Evolutionary conservation across 2,888 invertebrate species (phyloP), one percentile per base, ranked within the genome.

Genomic region (Coenonympha arcania): DNA sequence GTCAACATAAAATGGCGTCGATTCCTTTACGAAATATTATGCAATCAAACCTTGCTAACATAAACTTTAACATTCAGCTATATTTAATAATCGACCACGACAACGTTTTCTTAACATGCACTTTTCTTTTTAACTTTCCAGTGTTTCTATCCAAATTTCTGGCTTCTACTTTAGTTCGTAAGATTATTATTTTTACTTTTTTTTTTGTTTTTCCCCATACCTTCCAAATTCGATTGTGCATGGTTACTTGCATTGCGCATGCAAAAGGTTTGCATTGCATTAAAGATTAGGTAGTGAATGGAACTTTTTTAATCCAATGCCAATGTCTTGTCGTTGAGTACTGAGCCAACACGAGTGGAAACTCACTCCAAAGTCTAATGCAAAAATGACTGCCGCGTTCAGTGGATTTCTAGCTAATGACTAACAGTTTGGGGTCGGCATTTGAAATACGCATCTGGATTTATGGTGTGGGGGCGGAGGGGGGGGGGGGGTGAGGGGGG

Each of bases 161-260:
- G 86, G 81, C 87, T 71, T 84, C 84, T 62, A 76, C 85, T 70
- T 78, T 87, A 84, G 83, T 85, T 83, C 87, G 87, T 87, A 87
- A 85, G 87, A 83, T 60, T 69, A 66, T 70, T 76, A 22, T 77
- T 72, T 69, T 69, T 72, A 69, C 68, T 58, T 55, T 50, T 50
- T 43, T 69, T 66, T 68, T 65, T 63, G 66, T 68, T 70, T 56
- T 57, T 60, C 55, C 55, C 56, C 15, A 24, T 39, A 33, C 8
- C 31, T 3, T 56, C 56, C 57, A 62, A 64, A 64, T 51, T 55
- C 4, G 6, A 26, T 3, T 6, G 8, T 8, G 9, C 6, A n/a
- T 4, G 11, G 19, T 20, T n/a, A 19, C 1, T 13, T 22, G 28
- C 20, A 39, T 30, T 15, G 19, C 20, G 30, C 46, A 28, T 39